Evolutionary conservation across 2,888 invertebrate species (phyloP), one percentile per base, ranked within the genome.

Genomic region (Rhabditophanes sp.): DNA sequence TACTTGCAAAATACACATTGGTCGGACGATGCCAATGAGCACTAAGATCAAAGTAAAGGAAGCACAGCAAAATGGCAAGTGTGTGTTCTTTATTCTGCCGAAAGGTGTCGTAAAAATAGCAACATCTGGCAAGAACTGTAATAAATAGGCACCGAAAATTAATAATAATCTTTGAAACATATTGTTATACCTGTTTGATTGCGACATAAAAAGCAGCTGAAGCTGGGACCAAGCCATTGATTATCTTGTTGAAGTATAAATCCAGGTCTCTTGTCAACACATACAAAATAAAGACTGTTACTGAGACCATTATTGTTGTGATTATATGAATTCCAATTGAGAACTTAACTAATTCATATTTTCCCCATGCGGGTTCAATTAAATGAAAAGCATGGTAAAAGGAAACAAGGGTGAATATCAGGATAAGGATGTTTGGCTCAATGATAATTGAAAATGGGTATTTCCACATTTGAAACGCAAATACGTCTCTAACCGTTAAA

Each of bases 1-100:
- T 11, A 41, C 31, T 37, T 50, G 49, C 6, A 53, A 23, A 11
- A 34, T 31, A 11, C 36, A 44, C 18, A 45, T 32, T 9, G 34
- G 35, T 17, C 40, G 32, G 11, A 36, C 22, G n/a, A 42, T 25
- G 4, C 53, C 44, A 18, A 46, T 30, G 7, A 46, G 17, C 31
- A 37, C 41, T 9, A 45, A 27, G 16, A 46, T 19, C 7, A 35
- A 9, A 4, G 48, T 34, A n/a, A 48, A 20, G 12, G 40, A 27
- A 20, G 50, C 18, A 3, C 45, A 46, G 9, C 39, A 40, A 25
- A 51, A 41, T 3, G 60, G 60, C 18, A 60, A 42, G 41, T 60
- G 56, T 2, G 51, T 55, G 35, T 60, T 58, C 35, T 60, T 60
- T 30, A 60, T 29, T 7, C 60, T 47, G 20, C 60, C 60, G 22